These are phyloP conservation scores for Rhabdomys pumilio DNA, from an alignment of 2,797 vertebrate species.

Conservation along the genomic window DNA sequence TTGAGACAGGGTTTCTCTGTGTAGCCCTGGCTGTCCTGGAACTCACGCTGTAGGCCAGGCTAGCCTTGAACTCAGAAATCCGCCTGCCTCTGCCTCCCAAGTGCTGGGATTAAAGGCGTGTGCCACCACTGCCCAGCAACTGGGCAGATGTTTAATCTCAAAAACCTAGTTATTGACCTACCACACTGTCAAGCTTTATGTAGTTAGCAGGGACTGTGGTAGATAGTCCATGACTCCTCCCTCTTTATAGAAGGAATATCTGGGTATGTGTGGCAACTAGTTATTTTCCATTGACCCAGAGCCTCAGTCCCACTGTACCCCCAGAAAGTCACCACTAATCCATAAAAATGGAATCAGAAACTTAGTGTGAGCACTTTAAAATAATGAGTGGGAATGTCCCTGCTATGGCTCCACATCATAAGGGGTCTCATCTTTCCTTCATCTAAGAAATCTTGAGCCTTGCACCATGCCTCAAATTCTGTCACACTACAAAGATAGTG, in stretches of 20 bases:
- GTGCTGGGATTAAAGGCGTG: too few relatives aligned
- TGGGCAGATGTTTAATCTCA: slow-evolving; percentile 44
- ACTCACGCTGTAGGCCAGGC: too few relatives aligned
- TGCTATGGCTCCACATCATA: too few relatives aligned
- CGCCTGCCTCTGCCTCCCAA: too few relatives aligned
- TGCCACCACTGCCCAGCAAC: neutral
- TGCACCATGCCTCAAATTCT: neutral
- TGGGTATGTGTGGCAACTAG: neutral
- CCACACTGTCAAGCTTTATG: neutral
- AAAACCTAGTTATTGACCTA: neutral
- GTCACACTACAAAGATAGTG: neutral
- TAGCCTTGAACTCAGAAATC: too few relatives aligned
- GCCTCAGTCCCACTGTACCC: neutral
- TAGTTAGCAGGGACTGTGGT: neutral
- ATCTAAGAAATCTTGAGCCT: neutral
- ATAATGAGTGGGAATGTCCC: neutral
- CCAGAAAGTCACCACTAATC: neutral
- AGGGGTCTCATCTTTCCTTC: neutral
- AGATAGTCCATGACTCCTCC: accelerated
- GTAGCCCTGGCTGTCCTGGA: too few relatives aligned
- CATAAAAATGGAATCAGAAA: neutral
- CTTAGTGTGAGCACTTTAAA: neutral
- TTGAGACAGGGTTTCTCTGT: too few relatives aligned
- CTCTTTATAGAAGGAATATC: neutral
- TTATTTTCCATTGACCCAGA: neutral